Conservation (phyloP, 2,888 invertebrate species). For the Epistrophe eligans region DNA sequence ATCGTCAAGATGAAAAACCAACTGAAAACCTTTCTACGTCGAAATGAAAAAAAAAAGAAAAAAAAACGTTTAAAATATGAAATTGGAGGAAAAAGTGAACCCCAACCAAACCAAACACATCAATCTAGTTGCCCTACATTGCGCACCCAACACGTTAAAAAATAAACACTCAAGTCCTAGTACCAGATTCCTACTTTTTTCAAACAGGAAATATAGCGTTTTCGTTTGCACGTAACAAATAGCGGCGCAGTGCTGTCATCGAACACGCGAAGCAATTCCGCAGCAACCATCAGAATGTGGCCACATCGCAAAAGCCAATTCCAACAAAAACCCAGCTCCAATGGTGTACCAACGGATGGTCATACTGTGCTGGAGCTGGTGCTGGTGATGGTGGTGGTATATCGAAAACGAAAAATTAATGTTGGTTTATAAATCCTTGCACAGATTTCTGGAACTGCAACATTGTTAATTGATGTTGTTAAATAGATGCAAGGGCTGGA, state of each 20-base stretch:
- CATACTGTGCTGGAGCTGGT: background rate
- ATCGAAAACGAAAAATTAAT: conserved; percentile 25
- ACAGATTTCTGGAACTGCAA: conserved; percentile 28
- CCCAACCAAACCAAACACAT: conserved; percentile 18
- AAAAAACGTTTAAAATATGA: conserved; percentile 25
- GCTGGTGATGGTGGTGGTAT: background rate
- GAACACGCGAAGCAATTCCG: conserved; percentile 36
- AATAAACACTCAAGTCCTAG: background rate
- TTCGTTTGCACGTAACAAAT: conserved; percentile 14
- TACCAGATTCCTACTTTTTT: background rate
- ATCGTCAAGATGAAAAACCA: conserved; percentile 39
- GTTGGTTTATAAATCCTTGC: conserved; percentile 42
- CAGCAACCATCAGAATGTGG: conserved; percentile 56
- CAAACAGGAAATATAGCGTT: conserved; percentile 29
- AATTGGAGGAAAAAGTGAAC: conserved; percentile 22
- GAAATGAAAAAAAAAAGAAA: conserved; percentile 26
- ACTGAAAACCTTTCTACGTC: conserved; percentile 3
- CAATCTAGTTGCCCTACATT: conserved; percentile 57
- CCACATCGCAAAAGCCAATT: conserved; percentile 48
- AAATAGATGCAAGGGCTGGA: background rate
- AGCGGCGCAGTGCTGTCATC: conserved; percentile 5
- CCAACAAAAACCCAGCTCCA: conserved; percentile 7
- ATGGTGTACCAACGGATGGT: conserved; percentile 4
- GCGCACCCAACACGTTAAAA: background rate
- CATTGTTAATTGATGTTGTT: conserved; percentile 28